Percentiles rank a stretch among this genome's conserved stretches.
Conservation (phyloP, 2,113 vertebrate genomes). For the Eolophus roseicapilla region DNA sequence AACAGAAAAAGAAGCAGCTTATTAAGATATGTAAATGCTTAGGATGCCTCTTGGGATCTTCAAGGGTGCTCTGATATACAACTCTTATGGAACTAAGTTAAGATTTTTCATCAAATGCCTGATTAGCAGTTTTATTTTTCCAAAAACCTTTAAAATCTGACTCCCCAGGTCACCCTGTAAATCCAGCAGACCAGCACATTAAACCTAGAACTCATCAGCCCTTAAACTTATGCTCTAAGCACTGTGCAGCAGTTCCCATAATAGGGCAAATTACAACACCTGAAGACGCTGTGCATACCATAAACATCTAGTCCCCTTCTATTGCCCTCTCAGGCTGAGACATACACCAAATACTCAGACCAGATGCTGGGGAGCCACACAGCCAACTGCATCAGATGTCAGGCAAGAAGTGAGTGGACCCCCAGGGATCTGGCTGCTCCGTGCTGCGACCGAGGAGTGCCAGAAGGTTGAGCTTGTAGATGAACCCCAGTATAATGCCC, state of each 20-base stretch:
- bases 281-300: neutral
- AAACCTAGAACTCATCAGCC: neutral
- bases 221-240: neutral
- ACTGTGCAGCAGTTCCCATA: neutral
- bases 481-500: neutral
- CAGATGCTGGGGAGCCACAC: neutral
- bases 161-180: neutral
- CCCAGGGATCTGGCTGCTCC: neutral
- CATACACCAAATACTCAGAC: neutral
- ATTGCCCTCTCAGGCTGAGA: neutral
- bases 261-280: neutral
- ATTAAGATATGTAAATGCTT: neutral
- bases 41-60: neutral
- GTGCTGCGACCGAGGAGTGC: neutral
- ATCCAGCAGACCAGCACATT: accelerated
- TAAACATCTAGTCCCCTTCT: neutral
- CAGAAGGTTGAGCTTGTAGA: neutral
- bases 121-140: neutral
- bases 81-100: neutral
- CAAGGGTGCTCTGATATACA: neutral
- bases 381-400: neutral
- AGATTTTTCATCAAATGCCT: conserved; percentile 4
- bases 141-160: conserved; percentile 5
- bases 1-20: neutral
- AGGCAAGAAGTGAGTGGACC: neutral